phyloP scores from a whole-genome alignment of 2,888 invertebrate species.

The Hirtodrosophila histrioides region DNA sequence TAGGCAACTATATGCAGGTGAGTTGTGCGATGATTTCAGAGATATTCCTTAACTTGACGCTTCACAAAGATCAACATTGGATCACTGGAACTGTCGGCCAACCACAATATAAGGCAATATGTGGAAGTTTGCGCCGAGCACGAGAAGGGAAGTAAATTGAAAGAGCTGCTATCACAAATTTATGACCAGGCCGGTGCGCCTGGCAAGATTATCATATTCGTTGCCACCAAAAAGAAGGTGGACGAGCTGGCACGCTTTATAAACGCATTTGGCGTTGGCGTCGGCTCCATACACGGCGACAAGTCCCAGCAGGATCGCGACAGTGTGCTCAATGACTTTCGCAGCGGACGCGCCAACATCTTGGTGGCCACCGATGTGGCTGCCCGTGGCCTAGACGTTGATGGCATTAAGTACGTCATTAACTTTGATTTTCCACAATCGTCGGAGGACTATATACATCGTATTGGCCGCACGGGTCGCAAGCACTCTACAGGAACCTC shows the following conservation, averaged over 20 bases:
- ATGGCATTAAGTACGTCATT: slow-evolving; percentile 97
- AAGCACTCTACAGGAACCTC: slow-evolving; percentile 94
- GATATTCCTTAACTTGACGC: neutral
- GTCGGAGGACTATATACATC: slow-evolving; percentile 97
- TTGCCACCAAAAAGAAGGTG: slow-evolving; percentile 97
- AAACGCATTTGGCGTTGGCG: slow-evolving; percentile 92
- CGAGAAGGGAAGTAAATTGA: slow-evolving; percentile 87
- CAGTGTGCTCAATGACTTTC: slow-evolving; percentile 94
- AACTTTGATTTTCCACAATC: slow-evolving; percentile 98
- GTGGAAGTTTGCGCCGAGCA: slow-evolving; percentile 91
- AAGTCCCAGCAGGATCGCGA: slow-evolving; percentile 97
- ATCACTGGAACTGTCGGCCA: slow-evolving; percentile 91
- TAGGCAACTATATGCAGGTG: slow-evolving; percentile 90
- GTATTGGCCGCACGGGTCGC: slow-evolving; percentile 96
- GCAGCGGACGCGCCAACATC: slow-evolving; percentile 92
- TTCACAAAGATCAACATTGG: slow-evolving; percentile 92
- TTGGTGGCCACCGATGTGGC: slow-evolving; percentile 99
- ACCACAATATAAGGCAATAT: slow-evolving; percentile 94
- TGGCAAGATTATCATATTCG: slow-evolving; percentile 97
- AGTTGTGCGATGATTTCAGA: neutral
- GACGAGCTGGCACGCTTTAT: slow-evolving; percentile 93
- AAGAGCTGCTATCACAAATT: slow-evolving; percentile 80
- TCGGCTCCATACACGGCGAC: slow-evolving; percentile 96
- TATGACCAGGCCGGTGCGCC: slow-evolving; percentile 92
- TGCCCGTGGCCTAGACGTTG: slow-evolving; percentile 96